Base-by-base conservation (phyloP, 2,113 vertebrate species). In the Zosterops hypoxanthus region DNA sequence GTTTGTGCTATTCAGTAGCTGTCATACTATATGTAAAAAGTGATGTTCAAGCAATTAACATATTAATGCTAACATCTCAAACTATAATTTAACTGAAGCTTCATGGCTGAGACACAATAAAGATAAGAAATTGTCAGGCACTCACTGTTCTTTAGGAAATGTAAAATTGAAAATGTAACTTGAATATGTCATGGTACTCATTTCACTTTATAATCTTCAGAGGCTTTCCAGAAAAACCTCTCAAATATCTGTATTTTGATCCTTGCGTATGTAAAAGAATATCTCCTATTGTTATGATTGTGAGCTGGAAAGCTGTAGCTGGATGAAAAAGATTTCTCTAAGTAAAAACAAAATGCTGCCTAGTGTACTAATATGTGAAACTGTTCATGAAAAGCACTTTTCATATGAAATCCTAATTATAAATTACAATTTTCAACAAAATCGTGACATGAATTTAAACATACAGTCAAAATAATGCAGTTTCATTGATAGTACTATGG, bases 11-110 rank as follows among this genome's bases (percentile, higher is more conserved):
- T 93, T 94, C 88, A 73, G 68, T 50, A 92, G 50, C 90, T 96
- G 92, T 88, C 92, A 81, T 29, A 33, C 68, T 75, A 61, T 72
- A 93, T 68, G 66, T 78, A 79, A 87, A 97, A 88, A 63, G 13
- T 63, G 70, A 91, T 81, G 52, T 77, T 95, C 85, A 81, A 83
- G 44, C 41, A 95, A 91, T 88, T 94, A 87, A 80, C 94, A 90
- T 94, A 81, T 94, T 81, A 95, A 97, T 86, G 72, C 2, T 85
- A 82, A 76, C 76, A 29, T 57, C 81, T 94, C 65, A 73, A 83
- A 88, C 80, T 95, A 53, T 92, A 97, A 92, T 80, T 96, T 89
- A 90, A 89, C 82, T 68, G 41, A 76, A 91, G 39, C 39, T 85
- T 76, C 76, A 75, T 1, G 3, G 53, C 53, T 92, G 77, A 94